These are phyloP conservation scores for Hepsetus odoe DNA, from an alignment of 2,113 vertebrate genomes.

Conservation along the genomic window DNA sequence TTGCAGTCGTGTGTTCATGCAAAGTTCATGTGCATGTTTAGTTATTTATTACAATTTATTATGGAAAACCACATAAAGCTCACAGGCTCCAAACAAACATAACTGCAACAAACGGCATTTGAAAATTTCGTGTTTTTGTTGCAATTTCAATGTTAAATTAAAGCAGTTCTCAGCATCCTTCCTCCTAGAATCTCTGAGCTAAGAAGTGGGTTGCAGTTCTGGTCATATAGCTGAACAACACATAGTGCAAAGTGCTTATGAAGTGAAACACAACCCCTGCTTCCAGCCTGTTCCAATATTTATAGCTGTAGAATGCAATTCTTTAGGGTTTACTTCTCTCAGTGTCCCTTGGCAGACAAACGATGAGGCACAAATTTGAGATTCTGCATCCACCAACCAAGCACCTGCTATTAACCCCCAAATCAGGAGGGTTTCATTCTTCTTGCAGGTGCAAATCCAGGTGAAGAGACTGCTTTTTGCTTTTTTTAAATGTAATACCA, in stretches of 20 bases:
- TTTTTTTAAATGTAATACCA: no score
- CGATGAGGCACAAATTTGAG: neutral
- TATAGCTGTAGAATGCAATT: neutral
- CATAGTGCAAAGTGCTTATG: neutral
- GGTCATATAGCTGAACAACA: slow-evolving; percentile 50
- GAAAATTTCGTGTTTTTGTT: no score
- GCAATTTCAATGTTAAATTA: no score
- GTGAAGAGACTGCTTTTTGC: no score
- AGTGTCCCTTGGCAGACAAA: neutral
- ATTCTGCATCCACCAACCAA: neutral
- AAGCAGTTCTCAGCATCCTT: no score
- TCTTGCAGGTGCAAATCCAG: no score
- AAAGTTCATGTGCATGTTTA: no score
- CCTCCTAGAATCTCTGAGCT: slow-evolving; percentile 47
- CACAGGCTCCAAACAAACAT: no score
- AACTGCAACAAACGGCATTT: no score
- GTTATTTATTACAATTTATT: no score
- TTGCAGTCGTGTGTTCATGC: no score
- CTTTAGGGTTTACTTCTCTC: neutral
- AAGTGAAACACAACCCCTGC: neutral
- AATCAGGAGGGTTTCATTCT: neutral
- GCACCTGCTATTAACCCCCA: neutral
- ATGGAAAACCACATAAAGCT: no score
- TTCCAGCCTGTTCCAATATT: neutral
- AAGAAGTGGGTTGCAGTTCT: slow-evolving; percentile 66